Base-by-base conservation (phyloP, 2,113 vertebrate species). In the Sapajus apella region DNA sequence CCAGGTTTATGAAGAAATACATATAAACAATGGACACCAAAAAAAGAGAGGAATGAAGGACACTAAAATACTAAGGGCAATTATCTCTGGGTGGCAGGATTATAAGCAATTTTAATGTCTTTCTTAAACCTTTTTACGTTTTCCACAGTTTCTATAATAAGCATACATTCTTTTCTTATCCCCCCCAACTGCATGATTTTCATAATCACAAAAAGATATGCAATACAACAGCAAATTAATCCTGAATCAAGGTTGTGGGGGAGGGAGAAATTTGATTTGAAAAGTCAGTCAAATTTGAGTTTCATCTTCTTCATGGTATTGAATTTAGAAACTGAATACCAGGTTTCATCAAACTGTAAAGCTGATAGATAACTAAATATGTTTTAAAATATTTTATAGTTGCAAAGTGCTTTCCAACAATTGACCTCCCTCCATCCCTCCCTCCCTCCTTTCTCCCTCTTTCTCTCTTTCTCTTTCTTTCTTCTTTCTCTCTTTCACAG, bases 221-320 rank as follows among this genome's bases (percentile, higher is more conserved):
- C 16, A 72, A 20, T n/a, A 55, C 30, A 64, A 68, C 86, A 88
- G 21, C 27, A 61, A 73, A 92, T 77, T 86, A n/a, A 72, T n/a
- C 25, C 58, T 61, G 25, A 30, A 61, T 61, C 58, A 61, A 61
- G 58, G 58, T 61, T 61, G 25, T 61, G 8, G 58, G 25, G 25
- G 0, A 25, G 4, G 5, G 30, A 61, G 21, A 27, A 61, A 64
- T 94, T 83, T 61, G 47, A 72, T 66, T 45, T 64, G 43, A 68
- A 88, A 92, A 93, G 40, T 64, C 9, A 55, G 90, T 61, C 27
- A 83, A 66, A 92, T 89, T 76, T 85, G 50, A 91, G 45, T 85
- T 94, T 91, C 30, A 18, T 47, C 68, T 55, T 70, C 27, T 95
- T 72, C 50, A 55, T 47, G 37, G 21, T 75, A 72, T 25, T 88